Evolutionary conservation across 2,797 vertebrate genomes (phyloP).

Genomic region (Siniperca undulata): DNA sequence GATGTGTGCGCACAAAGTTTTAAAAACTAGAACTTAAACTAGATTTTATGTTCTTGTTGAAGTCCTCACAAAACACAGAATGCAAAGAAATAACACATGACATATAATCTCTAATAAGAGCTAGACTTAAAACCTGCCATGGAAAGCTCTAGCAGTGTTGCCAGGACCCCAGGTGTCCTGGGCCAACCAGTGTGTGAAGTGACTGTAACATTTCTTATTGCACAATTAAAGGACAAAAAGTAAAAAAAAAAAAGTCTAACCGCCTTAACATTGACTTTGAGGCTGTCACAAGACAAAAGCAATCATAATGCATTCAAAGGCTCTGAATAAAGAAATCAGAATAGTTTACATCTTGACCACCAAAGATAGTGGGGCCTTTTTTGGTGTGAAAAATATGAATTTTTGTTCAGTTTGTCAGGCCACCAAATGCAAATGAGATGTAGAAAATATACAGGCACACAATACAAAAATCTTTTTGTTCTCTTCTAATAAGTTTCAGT

Average conservation of each 20-base stretch:
- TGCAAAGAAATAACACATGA: neutral
- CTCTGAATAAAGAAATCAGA: neutral
- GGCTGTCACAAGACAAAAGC: neutral
- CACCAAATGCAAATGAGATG: neutral
- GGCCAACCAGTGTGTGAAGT: neutral
- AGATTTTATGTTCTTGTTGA: neutral
- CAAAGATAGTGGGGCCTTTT: neutral
- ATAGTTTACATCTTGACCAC: neutral
- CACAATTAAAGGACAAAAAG: neutral
- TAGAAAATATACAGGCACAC: neutral
- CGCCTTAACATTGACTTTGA: neutral
- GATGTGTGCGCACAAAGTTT: neutral
- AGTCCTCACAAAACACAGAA: neutral
- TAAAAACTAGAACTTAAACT: neutral
- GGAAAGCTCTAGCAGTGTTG: too few relatives aligned
- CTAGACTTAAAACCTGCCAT: too few relatives aligned
- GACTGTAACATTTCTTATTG: neutral
- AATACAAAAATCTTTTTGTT: neutral
- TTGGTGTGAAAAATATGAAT: too few relatives aligned
- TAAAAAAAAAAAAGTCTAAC: neutral
- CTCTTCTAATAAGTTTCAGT: neutral
- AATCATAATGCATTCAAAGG: neutral
- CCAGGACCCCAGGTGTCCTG: too few relatives aligned
- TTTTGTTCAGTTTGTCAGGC: neutral
- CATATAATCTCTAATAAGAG: neutral